A percentile compares a stretch with the other conserved stretches of the same genome.
phyloP scores from a whole-genome alignment of 2,888 invertebrate genomes.

The Sarcophaga caerulescens region DNA sequence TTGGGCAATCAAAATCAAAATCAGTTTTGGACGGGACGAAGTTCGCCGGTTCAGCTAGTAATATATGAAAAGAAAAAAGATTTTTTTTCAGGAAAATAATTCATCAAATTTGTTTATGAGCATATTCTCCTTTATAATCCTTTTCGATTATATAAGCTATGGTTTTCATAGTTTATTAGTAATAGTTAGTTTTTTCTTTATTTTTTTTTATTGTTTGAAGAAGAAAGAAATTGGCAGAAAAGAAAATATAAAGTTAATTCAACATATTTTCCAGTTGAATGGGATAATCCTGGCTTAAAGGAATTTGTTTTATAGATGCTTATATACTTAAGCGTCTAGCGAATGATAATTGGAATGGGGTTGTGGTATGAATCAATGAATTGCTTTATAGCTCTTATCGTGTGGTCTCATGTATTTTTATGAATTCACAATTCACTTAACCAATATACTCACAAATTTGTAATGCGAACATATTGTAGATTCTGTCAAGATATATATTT shows the following conservation, averaged over 20 bases:
- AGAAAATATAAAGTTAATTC: slow-evolving; percentile 70
- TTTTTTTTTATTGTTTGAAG: too few species aligned
- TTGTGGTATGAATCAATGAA: slow-evolving; percentile 32
- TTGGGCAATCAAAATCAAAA: too few species aligned
- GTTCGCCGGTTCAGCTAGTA: too few species aligned
- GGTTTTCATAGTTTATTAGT: too few species aligned
- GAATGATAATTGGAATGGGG: slow-evolving; percentile 13
- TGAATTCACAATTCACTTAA: slow-evolving; percentile 30
- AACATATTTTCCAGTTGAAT: slow-evolving; percentile 71
- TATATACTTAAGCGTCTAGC: slow-evolving; percentile 53
- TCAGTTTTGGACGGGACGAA: too few species aligned
- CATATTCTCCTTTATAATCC: too few species aligned
- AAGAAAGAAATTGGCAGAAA: slow-evolving; percentile 62
- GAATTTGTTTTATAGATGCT: slow-evolving; percentile 67
- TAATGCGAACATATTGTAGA: slow-evolving; percentile 51
- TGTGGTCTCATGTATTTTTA: not conserved
- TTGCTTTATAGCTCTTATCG: slow-evolving; percentile 26
- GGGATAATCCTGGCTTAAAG: slow-evolving; percentile 70
- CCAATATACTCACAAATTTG: slow-evolving; percentile 18
- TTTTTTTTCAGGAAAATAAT: too few species aligned
- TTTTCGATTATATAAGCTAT: too few species aligned
- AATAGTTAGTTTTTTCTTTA: too few species aligned
- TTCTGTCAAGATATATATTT: slow-evolving; percentile 9
- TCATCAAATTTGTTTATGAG: too few species aligned
- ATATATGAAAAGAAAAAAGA: too few species aligned